Evolutionary conservation across 2,888 invertebrate genomes (phyloP), one percentile per base, ranked within the genome.

Genomic region (Luperina testacea): DNA sequence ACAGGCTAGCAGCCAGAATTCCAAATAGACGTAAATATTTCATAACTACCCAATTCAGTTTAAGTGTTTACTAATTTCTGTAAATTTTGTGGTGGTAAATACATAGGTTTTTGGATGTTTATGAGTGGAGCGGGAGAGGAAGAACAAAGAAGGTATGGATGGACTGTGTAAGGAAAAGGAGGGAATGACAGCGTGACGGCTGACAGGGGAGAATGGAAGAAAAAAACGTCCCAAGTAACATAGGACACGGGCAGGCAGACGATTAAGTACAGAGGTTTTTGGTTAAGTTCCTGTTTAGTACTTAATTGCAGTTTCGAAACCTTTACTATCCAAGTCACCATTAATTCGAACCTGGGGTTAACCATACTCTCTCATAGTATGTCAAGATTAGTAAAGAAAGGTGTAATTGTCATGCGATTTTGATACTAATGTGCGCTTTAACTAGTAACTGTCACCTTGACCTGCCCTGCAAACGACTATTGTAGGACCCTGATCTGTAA

Each of bases 1-100:
- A 86, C 88, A 89, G 88, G 88, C 89, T 86, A 70, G 57, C 75
- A 27, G 88, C 88, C 88, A 88, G 89, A 85, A 85, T 76, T 85
- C 78, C 77, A 69, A 69, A 84, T 72, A 63, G 61, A 78, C 78
- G 81, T 75, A 75, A 74, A 83, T 87, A 84, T 89, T 87, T 84
- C 84, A 88, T 87, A 84, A 85, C 75, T 71, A 70, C 68, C 74
- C 68, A 83, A 83, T 83, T 75, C 15, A 67, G 61, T 79, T 80
- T 80, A 59, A 68, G 57, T 73, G 64, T 80, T 86, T 72, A 76
- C 71, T 77, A 74, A 74, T 76, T 76, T 73, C 27, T 77, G 38
- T 74, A 71, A 45, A 71, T 69, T 78, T 73, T 1, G 24, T 57
- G 24, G 24, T 5, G 1, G 32, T 57, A 69, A 48, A 2, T 27